These are phyloP conservation scores for Drosophila pegasa DNA, from an alignment of 2,888 invertebrate genomes.

Conservation along the genomic window DNA sequence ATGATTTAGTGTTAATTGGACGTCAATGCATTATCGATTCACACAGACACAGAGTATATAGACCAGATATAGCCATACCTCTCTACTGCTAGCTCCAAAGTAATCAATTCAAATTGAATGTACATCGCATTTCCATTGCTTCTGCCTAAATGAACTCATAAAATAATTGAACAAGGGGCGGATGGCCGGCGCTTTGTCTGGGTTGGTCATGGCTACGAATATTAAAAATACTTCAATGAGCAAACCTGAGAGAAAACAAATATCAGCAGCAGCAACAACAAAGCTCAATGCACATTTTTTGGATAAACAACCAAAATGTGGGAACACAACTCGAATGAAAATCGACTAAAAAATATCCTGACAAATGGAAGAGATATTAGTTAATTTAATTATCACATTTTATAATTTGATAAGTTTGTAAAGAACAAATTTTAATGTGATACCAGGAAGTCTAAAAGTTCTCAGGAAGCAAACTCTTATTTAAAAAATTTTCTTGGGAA, in stretches of 20 bases:
- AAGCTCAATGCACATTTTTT: conserved; percentile 36
- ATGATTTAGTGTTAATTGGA: conserved; percentile 77
- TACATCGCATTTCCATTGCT: conserved; percentile 69
- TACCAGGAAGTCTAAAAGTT: too few relatives aligned
- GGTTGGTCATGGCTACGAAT: conserved; percentile 47
- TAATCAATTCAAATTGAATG: conserved; percentile 69
- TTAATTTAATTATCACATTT: too few relatives aligned
- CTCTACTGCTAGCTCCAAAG: conserved; percentile 11
- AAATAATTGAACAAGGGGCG: conserved; percentile 39
- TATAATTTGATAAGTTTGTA: too few relatives aligned
- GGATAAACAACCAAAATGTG: conserved; percentile 15
- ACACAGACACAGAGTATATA: not conserved
- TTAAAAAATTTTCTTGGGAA: too few relatives aligned
- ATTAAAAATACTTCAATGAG: conserved; percentile 57
- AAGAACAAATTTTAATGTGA: too few relatives aligned
- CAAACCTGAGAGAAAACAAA: conserved; percentile 32
- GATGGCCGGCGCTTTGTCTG: conserved; percentile 7
- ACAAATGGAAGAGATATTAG: not conserved
- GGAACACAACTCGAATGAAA: not conserved
- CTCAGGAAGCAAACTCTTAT: too few relatives aligned
- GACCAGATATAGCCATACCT: not conserved
- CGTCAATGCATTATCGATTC: conserved; percentile 29
- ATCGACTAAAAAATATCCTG: conserved; percentile 8
- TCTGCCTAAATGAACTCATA: conserved; percentile 70
- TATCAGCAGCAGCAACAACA: conserved; percentile 30